Conservation (phyloP, 2,888 invertebrate genomes). For the Crocallis elinguaria region DNA sequence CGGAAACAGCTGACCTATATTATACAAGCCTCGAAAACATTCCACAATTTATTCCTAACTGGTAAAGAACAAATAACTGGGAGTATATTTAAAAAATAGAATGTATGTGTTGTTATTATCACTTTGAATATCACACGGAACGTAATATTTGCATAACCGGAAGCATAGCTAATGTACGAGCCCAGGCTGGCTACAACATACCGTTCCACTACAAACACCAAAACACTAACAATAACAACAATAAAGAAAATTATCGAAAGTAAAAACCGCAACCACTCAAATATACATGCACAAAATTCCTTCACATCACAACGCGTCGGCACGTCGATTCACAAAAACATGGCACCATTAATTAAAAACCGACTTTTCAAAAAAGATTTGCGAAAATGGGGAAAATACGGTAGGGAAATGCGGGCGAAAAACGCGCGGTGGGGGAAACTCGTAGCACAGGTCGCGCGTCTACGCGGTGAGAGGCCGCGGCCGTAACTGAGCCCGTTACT, state of each 20-base stretch:
- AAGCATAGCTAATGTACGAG: slow-evolving; percentile 7
- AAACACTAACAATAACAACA: slow-evolving; percentile 47
- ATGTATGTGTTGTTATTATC: slow-evolving; percentile 2
- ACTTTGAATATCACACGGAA: slow-evolving; percentile 15
- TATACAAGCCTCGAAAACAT: slow-evolving; percentile 31
- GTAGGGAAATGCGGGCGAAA: slow-evolving; percentile 23
- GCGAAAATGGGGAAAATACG: slow-evolving; percentile 19
- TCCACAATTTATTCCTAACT: slow-evolving; percentile 19
- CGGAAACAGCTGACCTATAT: slow-evolving; percentile 39
- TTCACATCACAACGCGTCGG: slow-evolving; percentile 27
- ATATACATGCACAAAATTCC: slow-evolving; percentile 43
- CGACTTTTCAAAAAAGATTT: slow-evolving; percentile 48
- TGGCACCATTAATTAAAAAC: slow-evolving; percentile 67
- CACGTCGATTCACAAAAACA: slow-evolving; percentile 43
- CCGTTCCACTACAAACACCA: slow-evolving; percentile 34
- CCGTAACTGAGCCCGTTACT: slow-evolving; percentile 74
- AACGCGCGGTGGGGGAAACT: slow-evolving; percentile 36
- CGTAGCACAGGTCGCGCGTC: slow-evolving; percentile 64
- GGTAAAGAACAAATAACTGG: slow-evolving; percentile 11
- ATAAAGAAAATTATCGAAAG: slow-evolving; percentile 38
- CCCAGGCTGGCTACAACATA: slow-evolving; percentile 10
- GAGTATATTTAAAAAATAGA: slow-evolving; percentile 9
- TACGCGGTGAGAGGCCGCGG: slow-evolving; percentile 67
- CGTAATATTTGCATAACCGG: slow-evolving; percentile 17
- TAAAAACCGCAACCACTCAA: slow-evolving; percentile 39